Evolutionary conservation across 2,888 invertebrate species (phyloP), one percentile per base, ranked within the genome.

Genomic region (Hypercompe scribonia): DNA sequence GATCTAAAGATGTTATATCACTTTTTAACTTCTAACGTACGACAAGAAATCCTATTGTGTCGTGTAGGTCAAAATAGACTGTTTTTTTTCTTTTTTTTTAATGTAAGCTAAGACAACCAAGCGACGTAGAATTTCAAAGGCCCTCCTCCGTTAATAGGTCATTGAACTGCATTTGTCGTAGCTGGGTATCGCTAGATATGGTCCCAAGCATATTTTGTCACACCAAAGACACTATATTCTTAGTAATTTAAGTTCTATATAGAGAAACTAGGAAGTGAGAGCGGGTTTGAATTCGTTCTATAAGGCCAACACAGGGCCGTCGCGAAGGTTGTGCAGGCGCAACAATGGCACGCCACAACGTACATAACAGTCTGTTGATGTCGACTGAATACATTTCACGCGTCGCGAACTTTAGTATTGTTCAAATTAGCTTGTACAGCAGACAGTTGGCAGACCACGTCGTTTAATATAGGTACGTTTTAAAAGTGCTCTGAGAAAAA

Each of bases 251-350:
- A 65, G 34, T 65, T 36, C 42, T 46, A 50, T 68, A 68, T 64
- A 76, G 64, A 74, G 68, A 76, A 78, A 77, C 80, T 82, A 79
- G 84, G 84, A 85, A 84, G 81, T 82, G 78, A 83, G 79, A 84
- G 84, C 69, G 42, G 31, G 39, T 75, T 68, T 73, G 65, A 82
- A 77, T 82, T 82, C 69, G 73, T 76, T 65, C 36, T 67, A 66
- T 79, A 80, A 84, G 83, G 84, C 75, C 83, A 69, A 15, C 63
- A 31, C 72, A 71, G 80, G 84, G 84, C 77, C 78, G 66, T 68
- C 46, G 36, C 69, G 81, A 82, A 84, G 83, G 83, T 82, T 64
- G 70, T 50, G 68, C 68, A 68, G 34, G n/a, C 54, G 68, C 68
- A 74, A 77, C 78, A 82, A 83, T 83, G 79, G 79, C 72, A n/a